Conservation (phyloP, 2,113 vertebrate species). For the Promerops cafer region DNA sequence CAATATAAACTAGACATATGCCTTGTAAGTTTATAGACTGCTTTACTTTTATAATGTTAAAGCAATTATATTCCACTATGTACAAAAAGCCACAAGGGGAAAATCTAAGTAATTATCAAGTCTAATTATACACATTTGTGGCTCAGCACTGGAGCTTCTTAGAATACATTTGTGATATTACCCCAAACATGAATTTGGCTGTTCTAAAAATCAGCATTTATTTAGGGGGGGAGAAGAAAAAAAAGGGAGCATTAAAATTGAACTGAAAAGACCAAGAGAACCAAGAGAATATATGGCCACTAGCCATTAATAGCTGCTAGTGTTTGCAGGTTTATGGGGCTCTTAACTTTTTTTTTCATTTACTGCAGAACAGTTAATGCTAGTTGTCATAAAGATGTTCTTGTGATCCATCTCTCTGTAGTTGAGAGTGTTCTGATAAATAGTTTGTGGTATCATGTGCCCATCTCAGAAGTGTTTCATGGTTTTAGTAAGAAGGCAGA, state of each 20-base stretch:
- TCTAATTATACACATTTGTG: neutral
- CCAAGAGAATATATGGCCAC: neutral
- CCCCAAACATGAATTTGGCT: neutral
- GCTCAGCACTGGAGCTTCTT: neutral
- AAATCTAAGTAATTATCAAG: conserved; percentile 17
- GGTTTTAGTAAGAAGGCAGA: neutral
- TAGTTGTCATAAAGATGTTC: neutral
- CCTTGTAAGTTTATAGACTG: neutral
- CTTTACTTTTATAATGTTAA: neutral
- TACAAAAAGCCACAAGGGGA: conserved; percentile 24
- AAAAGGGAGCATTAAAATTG: neutral
- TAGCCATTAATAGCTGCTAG: neutral
- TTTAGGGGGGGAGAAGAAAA: neutral
- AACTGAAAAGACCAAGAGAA: neutral
- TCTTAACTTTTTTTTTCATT: neutral
- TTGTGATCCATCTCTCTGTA: neutral
- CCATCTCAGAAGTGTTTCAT: neutral
- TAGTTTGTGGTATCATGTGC: neutral
- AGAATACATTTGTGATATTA: neutral
- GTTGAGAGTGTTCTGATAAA: neutral
- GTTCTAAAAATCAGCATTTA: neutral
- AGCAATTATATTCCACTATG: conserved; percentile 3
- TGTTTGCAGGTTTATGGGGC: neutral
- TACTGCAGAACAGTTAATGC: neutral
- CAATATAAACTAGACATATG: neutral